Percentiles rank a stretch among this genome's conserved stretches.
Conservation (phyloP, 2,113 vertebrate genomes). For the Acanthochromis polyacanthus region DNA sequence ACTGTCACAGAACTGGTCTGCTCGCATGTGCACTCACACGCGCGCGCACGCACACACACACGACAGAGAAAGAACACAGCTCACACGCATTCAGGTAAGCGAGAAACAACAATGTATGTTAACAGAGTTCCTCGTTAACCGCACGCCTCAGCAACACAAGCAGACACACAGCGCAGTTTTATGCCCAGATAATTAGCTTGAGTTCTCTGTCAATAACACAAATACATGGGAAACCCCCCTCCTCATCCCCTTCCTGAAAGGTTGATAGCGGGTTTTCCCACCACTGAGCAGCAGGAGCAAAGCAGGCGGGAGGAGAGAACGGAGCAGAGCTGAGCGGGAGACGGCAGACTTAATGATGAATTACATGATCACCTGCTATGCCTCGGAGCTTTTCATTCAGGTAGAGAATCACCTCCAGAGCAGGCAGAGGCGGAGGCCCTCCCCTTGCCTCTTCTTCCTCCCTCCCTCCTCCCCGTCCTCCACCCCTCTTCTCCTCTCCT, state of each 20-base stretch:
- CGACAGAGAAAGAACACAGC: background rate
- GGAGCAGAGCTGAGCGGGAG: conserved; percentile 52
- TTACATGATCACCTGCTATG: conserved; percentile 81
- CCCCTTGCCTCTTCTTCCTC: conserved; percentile 8
- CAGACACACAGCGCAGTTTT: conserved; percentile 18
- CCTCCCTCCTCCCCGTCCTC: conserved; percentile 23
- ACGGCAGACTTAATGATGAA: conserved; percentile 76
- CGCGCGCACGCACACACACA: conserved; percentile 5
- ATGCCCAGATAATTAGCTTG: conserved; percentile 30
- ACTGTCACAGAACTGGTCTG: conserved; percentile 58
- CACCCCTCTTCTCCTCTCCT: conserved; percentile 50
- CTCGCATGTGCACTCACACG: conserved; percentile 22
- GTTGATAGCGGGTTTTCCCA: conserved; percentile 44
- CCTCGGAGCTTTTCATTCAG: conserved; percentile 80
- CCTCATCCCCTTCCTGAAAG: background rate
- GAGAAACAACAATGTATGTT: conserved; percentile 17
- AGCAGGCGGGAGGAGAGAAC: conserved; percentile 48
- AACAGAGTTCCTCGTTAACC: conserved; percentile 18
- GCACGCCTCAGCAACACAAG: conserved; percentile 21
- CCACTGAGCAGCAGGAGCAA: conserved; percentile 52
- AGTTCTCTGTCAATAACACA: conserved; percentile 29
- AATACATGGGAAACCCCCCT: background rate
- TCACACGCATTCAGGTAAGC: conserved; percentile 47
- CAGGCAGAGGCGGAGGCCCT: conserved; percentile 60
- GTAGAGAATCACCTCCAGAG: conserved; percentile 80